These are phyloP conservation scores for Trachymyrmex cornetzi DNA, from an alignment of 1,140 invertebrate genomes.

Conservation along the genomic window DNA sequence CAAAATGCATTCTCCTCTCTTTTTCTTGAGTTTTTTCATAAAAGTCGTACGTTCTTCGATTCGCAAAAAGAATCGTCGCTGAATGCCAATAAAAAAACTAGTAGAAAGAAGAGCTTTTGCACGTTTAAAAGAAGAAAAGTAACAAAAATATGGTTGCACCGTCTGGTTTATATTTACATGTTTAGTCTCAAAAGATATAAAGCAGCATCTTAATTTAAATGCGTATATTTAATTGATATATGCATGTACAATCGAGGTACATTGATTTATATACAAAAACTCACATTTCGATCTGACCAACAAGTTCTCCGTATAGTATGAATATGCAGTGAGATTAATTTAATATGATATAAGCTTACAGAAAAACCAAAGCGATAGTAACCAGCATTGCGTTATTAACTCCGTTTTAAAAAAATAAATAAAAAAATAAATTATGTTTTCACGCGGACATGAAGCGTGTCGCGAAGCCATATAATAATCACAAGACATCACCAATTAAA, in stretches of 20 bases:
- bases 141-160: neutral
- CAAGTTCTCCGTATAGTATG: neutral
- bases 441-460: too few species aligned
- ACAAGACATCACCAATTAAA: too few species aligned
- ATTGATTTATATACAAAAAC: neutral
- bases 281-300: slow-evolving; percentile 1
- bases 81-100: neutral
- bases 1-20: neutral
- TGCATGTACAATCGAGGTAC: neutral
- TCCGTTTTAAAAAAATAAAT: neutral
- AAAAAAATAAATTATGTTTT: slow-evolving; percentile 11
- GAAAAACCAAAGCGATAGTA: slow-evolving; percentile 2
- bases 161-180: neutral
- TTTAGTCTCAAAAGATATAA: neutral
- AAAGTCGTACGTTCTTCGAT: neutral
- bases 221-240: neutral
- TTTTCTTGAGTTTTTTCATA: neutral
- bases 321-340: slow-evolving; percentile 39
- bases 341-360: slow-evolving; percentile 41
- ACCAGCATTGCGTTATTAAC: slow-evolving; percentile 20
- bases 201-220: neutral
- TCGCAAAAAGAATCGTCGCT: neutral
- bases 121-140: neutral
- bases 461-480: too few species aligned
- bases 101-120: neutral